phyloP scores from a whole-genome alignment of 1,140 invertebrate genomes.

The Neuroterus valhalla region DNA sequence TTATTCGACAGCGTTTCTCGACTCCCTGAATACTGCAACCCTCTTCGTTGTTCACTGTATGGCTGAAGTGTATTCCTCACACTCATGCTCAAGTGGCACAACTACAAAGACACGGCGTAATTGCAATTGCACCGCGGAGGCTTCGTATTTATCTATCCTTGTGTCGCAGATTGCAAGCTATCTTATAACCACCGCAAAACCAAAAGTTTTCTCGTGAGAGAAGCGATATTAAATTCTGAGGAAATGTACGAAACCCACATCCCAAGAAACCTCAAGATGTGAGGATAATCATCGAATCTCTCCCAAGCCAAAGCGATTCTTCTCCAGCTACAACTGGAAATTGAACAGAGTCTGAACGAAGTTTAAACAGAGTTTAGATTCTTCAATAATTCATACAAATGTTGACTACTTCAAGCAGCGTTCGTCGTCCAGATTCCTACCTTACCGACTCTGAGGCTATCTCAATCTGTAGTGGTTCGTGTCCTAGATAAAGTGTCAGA shows the following conservation, averaged over 20 bases:
- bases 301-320: slow-evolving; percentile 2
- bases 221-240: slow-evolving; percentile 27
- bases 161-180: slow-evolving; percentile 26
- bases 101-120: slow-evolving; percentile 14
- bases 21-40: not conserved
- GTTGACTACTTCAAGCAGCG: not conserved
- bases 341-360: too few species aligned
- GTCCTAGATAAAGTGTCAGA: too few species aligned
- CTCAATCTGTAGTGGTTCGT: too few species aligned
- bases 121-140: slow-evolving; percentile 12
- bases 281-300: slow-evolving; percentile 28
- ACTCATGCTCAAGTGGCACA: not conserved
- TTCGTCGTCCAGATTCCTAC: too few species aligned
- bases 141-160: slow-evolving; percentile 22
- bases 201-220: slow-evolving; percentile 25
- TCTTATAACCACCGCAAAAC: slow-evolving; percentile 28
- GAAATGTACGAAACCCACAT: slow-evolving; percentile 22
- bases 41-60: not conserved
- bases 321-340: slow-evolving; percentile 23
- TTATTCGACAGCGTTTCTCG: not conserved
- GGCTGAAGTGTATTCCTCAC: not conserved
- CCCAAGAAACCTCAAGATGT: not conserved
- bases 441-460: too few species aligned
- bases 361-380: slow-evolving; percentile 16
- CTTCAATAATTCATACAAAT: slow-evolving; percentile 22